Evolutionary conservation across 2,113 vertebrate species (phyloP), one percentile per base, ranked within the genome.

Genomic region (Eulacestoma nigropectus): DNA sequence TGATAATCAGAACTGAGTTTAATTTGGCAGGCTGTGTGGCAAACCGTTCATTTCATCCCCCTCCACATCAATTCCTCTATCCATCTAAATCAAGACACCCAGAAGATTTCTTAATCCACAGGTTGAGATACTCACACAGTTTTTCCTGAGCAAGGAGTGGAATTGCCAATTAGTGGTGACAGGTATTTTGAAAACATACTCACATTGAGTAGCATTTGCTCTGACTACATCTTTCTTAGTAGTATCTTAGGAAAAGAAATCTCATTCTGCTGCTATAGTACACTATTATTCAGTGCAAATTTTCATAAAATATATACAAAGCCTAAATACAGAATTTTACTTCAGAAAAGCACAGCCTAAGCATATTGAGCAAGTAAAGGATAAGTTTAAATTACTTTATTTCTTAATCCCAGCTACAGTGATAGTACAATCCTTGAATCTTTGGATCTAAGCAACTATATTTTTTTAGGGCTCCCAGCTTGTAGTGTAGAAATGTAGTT

Each of bases 151-250:
- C 55, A 89, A 91, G 80, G 72, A 89, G 37, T 29, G 3, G 56
- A 91, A 87, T 77, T 84, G 29, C 59, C 93, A 92, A 77, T 95
- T 94, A 80, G 46, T 46, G 26, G 22, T 90, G 86, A 89, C 72
- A 83, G 68, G 50, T 89, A 65, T 80, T 90, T 76, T 46, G 72
- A 84, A 90, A 94, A 89, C 19, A 26, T 60, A 39, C 21, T 89
- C 60, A 68, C 30, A 44, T 0, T 26, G 42, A 30, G 41, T 30
- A 84, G 18, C 25, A 49, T 92, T 88, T 53, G 22, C n/a, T 86
- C 26, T 80, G 46, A 53, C 76, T 89, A 35, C 32, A 49, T 49
- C 16, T 90, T 86, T 79, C 37, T n/a, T 76, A 42, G 13, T 60
- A 42, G n/a, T 52, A 50, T 47, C 33, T 82, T 60, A 64, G 62